These are phyloP conservation scores for Chamaea fasciata DNA, from an alignment of 2,113 vertebrate species.

Conservation along the genomic window DNA sequence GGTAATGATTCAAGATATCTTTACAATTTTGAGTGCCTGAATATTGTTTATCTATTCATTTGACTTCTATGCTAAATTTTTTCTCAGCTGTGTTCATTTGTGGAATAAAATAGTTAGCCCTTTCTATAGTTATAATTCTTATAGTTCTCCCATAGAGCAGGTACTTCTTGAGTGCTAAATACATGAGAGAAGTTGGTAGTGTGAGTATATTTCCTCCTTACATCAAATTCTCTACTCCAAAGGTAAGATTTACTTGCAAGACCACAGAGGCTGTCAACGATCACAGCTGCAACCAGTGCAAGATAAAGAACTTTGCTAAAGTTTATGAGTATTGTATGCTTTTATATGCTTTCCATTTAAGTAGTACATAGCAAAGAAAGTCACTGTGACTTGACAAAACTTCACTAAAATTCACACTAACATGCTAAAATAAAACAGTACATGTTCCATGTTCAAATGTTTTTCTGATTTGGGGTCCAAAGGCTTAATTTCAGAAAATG, in stretches of 20 bases:
- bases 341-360: neutral
- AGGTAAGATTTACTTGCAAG: neutral
- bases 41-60: neutral
- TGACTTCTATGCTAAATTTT: neutral
- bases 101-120: slow-evolving; percentile 1
- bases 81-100: neutral
- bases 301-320: neutral
- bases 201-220: neutral
- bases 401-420: neutral
- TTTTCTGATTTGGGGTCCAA: neutral
- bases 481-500: neutral
- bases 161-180: neutral
- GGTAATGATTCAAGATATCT: slow-evolving; percentile 41
- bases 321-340: slow-evolving; percentile 5
- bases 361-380: neutral
- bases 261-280: neutral
- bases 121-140: no score
- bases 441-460: neutral
- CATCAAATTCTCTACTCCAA: neutral
- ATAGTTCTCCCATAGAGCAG: neutral
- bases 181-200: neutral
- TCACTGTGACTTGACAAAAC: neutral
- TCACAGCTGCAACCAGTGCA: neutral
- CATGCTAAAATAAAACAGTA: neutral
- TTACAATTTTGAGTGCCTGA: neutral